These are phyloP conservation scores for Dicaeum eximium DNA, from an alignment of 2,113 vertebrate species.

Conservation along the genomic window DNA sequence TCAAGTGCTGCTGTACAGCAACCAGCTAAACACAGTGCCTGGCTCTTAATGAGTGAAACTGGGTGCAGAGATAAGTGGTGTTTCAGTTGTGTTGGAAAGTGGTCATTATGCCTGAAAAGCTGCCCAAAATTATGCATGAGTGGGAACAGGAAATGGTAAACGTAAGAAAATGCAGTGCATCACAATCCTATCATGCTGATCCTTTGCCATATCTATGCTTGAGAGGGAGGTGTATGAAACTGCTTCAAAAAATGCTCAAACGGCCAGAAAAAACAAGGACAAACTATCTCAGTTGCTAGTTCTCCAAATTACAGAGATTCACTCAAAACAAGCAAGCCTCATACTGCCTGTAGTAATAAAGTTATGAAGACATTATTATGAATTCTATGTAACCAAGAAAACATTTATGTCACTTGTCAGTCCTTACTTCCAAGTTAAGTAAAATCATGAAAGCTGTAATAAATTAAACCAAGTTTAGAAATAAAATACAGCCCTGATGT, in stretches of 20 bases:
- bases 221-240: background rate
- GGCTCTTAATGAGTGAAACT: background rate
- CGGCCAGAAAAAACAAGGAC: background rate
- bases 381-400: background rate
- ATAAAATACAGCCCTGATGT: background rate
- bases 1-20: background rate
- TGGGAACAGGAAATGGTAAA: background rate
- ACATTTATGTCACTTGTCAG: background rate
- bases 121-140: background rate
- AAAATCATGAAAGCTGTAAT: background rate
- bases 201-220: background rate
- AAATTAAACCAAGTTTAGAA: background rate
- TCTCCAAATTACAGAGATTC: background rate
- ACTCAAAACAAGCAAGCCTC: background rate
- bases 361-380: background rate
- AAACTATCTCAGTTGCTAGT: background rate
- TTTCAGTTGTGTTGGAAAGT: background rate
- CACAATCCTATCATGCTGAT: background rate
- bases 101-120: background rate
- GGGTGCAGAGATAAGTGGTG: background rate
- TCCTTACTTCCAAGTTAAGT: background rate
- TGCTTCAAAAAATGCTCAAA: background rate
- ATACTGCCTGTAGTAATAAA: background rate
- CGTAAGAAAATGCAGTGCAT: background rate
- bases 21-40: background rate